These are phyloP conservation scores for Leucopsar rothschildi DNA, from an alignment of 2,113 vertebrate genomes.

Conservation along the genomic window DNA sequence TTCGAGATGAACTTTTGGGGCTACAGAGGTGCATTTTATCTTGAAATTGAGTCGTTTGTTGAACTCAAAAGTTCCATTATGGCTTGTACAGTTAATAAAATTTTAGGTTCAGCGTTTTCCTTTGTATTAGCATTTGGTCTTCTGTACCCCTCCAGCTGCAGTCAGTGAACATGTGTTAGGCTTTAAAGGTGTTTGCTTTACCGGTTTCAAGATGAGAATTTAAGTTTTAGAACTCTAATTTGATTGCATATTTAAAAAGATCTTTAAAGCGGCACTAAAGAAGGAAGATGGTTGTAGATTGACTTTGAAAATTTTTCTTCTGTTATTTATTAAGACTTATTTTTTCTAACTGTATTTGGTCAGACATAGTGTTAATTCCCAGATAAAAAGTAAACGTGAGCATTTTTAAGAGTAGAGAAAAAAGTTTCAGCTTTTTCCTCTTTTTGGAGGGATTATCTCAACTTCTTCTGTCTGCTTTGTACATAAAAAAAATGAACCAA, in stretches of 20 bases:
- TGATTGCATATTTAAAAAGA: not conserved
- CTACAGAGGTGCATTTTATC: not conserved
- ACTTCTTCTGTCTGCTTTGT: not conserved
- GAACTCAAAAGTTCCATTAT: not conserved
- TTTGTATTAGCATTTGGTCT: not conserved
- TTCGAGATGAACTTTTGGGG: not conserved
- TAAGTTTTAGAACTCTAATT: not conserved
- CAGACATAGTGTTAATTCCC: not conserved
- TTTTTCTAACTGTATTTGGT: not conserved
- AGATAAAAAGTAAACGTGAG: not conserved
- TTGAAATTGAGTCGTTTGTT: not conserved
- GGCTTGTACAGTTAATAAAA: not conserved
- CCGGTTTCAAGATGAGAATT: not conserved
- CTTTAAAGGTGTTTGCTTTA: not conserved
- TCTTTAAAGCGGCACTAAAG: not conserved
- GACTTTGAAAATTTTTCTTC: not conserved
- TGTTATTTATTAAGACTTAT: not conserved
- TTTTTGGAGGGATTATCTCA: not conserved
- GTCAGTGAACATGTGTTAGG: not conserved
- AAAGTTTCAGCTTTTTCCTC: not conserved
- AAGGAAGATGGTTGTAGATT: not conserved
- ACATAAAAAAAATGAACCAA: accelerated
- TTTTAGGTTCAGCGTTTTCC: not conserved
- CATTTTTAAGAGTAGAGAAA: not conserved
- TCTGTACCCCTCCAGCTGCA: not conserved